Evolutionary conservation across 2,797 vertebrate genomes (phyloP), one percentile per base, ranked within the genome.

Genomic region (Enteromius treurensis): DNA sequence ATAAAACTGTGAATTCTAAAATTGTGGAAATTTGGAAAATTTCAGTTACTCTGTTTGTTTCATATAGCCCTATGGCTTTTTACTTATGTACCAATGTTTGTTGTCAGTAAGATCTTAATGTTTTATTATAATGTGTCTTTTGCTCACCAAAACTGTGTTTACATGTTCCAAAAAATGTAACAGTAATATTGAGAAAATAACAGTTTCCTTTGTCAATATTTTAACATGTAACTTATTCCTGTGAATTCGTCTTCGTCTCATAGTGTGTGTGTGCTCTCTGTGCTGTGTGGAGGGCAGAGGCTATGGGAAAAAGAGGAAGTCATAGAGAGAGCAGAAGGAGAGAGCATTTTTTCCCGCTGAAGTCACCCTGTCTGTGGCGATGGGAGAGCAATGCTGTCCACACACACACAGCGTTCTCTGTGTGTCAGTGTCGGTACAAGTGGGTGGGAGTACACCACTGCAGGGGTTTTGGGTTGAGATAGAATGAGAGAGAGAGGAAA

Each of bases 291-390:
- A 60, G 81, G 40, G 81, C 73, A 86, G 81, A 84, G 84, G 81
- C 75, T 86, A 84, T 86, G 87, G 69, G 69, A 84, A 84, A 77
- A 69, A 65, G 76, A 84, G 84, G 47, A 81, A 82, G 80, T 83
- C 68, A 75, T 65, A 77, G 60, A 79, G 75, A 84, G 82, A 77
- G 82, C 79, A 87, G 65, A 85, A 84, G 85, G 84, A 85, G 86
- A 86, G 86, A 76, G 78, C 82, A 91, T 91, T 90, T 87, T 89
- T 91, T 87, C 87, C 86, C 58, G 79, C 84, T 91, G 89, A 91
- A 91, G 88, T 90, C 90, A 90, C 84, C 55, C 83, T 77, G 87
- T 90, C 89, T 90, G 88, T 85, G 85, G 86, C 83, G 64, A 85
- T 86, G 76, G 90, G 90, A 90, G 87, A 89, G 84, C 79, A 83